Evolutionary conservation across 2,888 invertebrate species (phyloP), one percentile per base, ranked within the genome.

Genomic region (Tenthredo notha): DNA sequence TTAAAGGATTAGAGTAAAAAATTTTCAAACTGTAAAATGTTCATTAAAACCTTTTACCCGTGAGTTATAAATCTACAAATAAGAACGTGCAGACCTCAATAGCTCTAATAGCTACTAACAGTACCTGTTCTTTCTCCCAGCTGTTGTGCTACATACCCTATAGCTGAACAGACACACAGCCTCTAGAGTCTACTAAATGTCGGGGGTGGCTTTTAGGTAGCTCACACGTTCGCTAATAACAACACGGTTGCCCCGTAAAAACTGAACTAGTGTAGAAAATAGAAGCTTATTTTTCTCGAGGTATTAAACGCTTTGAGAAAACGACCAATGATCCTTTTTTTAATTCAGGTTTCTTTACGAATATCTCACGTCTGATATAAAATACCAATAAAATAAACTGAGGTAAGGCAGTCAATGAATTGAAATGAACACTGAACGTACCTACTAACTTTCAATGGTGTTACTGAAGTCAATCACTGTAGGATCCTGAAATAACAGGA

Each of bases 151-250:
- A 67, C 25, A 25, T 25, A 12, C 21, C 9, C 25, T 61, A 61
- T 61, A 61, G 61, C 21, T 61, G 37, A 37, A 10, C 18, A 2
- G 1, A 5, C 15, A 70, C 18, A 29, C 70, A 37, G 70, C 70
- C 47, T 43, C 75, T 18, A 70, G 70, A 61, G 61, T 70, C 18
- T 75, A 47, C 43, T 47, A 12, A 12, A 75, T 47, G 75, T 47
- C 25, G 43, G 12, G 40, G 75, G 47, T 43, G 43, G 75, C 21
- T 75, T 75, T 75, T 75, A 47, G 75, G 47, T 5, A 47, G 47
- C 25, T 47, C n/a, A n/a, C 75, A 12, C n/a, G 75, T 75, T 75
- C 21, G 25, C 75, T 47, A 43, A 75, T 75, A 47, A 25, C 47
- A 75, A 47, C 25, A 47, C 25, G 6, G n/a, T n/a, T 25, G 15